Percentiles rank a stretch among this genome's conserved stretches.
phyloP scores from a whole-genome alignment of 2,113 vertebrate species.

The Brevimyrus niger region DNA sequence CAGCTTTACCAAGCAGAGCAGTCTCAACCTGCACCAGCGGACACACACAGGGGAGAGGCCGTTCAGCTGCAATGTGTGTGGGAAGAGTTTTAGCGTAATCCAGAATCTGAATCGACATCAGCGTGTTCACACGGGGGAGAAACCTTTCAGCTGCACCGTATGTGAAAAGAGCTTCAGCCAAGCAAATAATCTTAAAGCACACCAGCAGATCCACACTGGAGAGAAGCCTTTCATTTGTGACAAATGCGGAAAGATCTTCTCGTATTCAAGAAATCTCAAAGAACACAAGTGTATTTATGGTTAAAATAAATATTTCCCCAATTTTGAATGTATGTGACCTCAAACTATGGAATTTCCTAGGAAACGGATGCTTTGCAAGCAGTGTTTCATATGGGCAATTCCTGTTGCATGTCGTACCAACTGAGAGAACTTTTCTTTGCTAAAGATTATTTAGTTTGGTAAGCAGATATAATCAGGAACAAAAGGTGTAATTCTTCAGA shows the following conservation, averaged over 20 bases:
- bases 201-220: conserved; percentile 38
- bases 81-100: conserved; percentile 38
- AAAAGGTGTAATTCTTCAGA: neutral
- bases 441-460: neutral
- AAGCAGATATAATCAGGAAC: neutral
- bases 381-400: neutral
- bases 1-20: conserved; percentile 32
- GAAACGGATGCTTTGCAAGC: neutral
- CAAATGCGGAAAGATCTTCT: conserved; percentile 30
- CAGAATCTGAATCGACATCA: conserved; percentile 43
- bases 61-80: conserved; percentile 40
- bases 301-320: neutral
- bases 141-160: conserved; percentile 33
- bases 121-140: conserved; percentile 43
- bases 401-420: neutral
- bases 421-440: neutral
- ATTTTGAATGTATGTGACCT: neutral
- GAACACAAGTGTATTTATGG: conserved; percentile 34
- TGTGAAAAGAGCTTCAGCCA: conserved; percentile 43
- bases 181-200: conserved; percentile 44
- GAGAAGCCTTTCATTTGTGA: conserved; percentile 31
- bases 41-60: conserved; percentile 46
- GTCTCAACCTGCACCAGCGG: conserved; percentile 34
- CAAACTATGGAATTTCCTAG: neutral
- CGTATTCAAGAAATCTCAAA: conserved; percentile 32